A percentile compares a stretch with the other conserved stretches of the same genome.
These are phyloP conservation scores for Passer montanus DNA, from an alignment of 2,113 vertebrate genomes.

Conservation along the genomic window DNA sequence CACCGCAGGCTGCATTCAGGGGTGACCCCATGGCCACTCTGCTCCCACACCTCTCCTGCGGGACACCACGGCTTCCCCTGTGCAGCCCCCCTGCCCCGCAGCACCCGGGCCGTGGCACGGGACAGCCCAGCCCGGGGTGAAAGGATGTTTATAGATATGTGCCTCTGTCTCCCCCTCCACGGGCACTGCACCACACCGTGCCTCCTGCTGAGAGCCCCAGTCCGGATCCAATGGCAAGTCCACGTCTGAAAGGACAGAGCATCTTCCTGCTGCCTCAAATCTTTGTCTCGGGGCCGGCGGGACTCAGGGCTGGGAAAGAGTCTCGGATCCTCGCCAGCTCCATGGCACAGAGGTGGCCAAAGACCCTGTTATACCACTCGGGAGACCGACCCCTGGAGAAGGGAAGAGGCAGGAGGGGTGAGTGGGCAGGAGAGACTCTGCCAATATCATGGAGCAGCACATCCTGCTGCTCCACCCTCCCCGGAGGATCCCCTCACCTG, in stretches of 20 bases:
- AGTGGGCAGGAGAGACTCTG: neutral
- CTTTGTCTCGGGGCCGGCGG: constrained; percentile 78
- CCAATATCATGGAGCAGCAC: accelerated
- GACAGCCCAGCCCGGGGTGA: neutral
- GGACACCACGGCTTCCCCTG: accelerated
- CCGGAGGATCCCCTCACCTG: constrained; percentile 53
- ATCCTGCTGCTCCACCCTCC: neutral
- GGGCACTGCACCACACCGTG: neutral
- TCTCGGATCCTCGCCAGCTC: constrained; percentile 85
- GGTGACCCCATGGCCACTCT: neutral
- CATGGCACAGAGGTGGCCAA: constrained; percentile 85
- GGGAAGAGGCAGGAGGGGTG: neutral
- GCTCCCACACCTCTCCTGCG: accelerated
- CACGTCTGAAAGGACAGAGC: neutral
- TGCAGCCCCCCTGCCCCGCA: accelerated
- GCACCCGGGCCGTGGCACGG: accelerated
- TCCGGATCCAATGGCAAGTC: neutral
- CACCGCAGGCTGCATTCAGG: neutral
- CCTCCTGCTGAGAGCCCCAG: neutral
- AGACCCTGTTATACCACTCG: constrained; percentile 90
- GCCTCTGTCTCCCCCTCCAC: neutral
- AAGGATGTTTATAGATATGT: neutral
- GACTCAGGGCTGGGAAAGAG: constrained; percentile 77
- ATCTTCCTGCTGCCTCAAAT: constrained; percentile 54
- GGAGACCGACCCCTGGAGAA: constrained; percentile 84